Percentiles rank a stretch among this genome's conserved stretches.
Conservation (phyloP, 2,888 invertebrate genomes). For the Diabrotica balteata region DNA sequence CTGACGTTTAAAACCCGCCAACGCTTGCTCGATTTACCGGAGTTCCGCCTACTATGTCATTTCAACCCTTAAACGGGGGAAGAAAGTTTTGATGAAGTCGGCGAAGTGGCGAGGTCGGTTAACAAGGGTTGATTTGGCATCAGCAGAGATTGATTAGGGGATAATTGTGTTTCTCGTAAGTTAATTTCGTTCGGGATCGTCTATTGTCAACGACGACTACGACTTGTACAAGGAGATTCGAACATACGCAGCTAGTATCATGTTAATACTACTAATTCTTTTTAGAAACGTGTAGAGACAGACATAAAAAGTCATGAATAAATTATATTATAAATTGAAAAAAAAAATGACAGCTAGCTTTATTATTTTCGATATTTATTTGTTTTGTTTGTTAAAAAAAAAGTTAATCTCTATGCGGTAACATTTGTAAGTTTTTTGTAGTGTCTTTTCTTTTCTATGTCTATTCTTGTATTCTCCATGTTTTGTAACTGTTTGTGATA, state of each 20-base stretch:
- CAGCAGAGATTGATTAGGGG: constrained; percentile 47
- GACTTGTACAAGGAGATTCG: constrained; percentile 1
- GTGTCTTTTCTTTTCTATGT: no score
- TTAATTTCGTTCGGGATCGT: constrained; percentile 46
- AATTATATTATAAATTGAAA: not conserved
- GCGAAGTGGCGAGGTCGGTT: constrained; percentile 21
- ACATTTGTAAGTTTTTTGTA: no score
- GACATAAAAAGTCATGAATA: no score
- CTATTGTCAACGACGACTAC: constrained; percentile 41
- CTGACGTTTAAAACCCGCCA: constrained; percentile 37
- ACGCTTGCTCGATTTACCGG: constrained; percentile 35
- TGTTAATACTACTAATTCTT: no score
- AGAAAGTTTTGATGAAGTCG: constrained; percentile 49
- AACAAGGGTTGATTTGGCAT: constrained; percentile 35
- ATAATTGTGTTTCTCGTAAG: constrained; percentile 50
- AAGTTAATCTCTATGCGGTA: no score
- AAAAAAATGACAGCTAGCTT: no score
- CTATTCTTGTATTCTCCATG: no score
- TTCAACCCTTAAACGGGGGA: constrained; percentile 53
- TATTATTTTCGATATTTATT: no score
- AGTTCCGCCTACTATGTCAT: constrained; percentile 49
- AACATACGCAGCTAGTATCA: not conserved
- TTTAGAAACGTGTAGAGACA: no score
- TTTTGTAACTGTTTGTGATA: no score
- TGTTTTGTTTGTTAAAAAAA: no score